These are phyloP conservation scores for Argyrosomus japonicus DNA, from an alignment of 2,113 vertebrate species.

Conservation along the genomic window DNA sequence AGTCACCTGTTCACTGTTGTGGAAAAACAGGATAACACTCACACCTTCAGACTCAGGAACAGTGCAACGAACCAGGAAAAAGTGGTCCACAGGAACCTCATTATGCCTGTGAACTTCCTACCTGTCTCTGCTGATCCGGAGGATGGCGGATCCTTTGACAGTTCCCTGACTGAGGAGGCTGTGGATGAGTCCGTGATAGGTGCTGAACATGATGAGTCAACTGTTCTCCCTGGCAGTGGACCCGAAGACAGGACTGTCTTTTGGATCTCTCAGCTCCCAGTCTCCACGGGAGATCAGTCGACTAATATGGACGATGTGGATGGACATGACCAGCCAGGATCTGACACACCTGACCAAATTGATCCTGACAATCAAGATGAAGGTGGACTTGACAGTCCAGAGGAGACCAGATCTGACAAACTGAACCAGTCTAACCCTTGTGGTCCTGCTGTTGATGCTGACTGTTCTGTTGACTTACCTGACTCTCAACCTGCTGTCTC, in stretches of 20 bases:
- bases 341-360: neutral
- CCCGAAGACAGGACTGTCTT: neutral
- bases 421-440: neutral
- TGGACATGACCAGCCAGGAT: no score
- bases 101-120: neutral
- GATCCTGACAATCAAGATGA: no score
- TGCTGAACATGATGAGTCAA: neutral
- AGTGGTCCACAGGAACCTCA: conserved; percentile 4
- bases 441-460: neutral
- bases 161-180: neutral
- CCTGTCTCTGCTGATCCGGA: neutral
- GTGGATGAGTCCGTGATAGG: neutral
- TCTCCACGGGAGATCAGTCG: neutral
- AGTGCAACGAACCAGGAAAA: neutral
- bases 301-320: no score
- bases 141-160: no score
- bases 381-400: no score
- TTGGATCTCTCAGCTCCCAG: neutral
- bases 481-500: no score
- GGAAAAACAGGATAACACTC: neutral
- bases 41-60: neutral
- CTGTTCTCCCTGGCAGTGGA: neutral
- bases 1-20: neutral
- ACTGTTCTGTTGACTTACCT: neutral
- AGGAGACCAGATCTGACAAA: neutral